A percentile compares a stretch with the other conserved stretches of the same genome.
These are phyloP conservation scores for Plebejus argus DNA, from an alignment of 2,888 invertebrate genomes.

Conservation along the genomic window DNA sequence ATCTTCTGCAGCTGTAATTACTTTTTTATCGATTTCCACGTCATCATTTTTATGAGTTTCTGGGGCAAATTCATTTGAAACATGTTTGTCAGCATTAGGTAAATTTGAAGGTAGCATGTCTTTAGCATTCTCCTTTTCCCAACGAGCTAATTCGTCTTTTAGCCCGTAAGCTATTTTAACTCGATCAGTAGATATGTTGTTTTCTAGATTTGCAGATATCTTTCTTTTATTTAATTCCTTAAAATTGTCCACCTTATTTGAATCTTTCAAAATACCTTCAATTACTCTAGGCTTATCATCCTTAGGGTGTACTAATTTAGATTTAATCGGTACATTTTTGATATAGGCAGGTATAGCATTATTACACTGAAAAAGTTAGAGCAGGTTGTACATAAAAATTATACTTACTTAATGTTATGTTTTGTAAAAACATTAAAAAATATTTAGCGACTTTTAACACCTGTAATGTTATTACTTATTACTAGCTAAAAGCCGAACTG, in stretches of 20 bases:
- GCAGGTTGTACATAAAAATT: neutral
- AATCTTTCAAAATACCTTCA: conserved; percentile 52
- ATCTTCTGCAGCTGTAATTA: neutral
- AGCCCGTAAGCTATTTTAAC: conserved; percentile 6
- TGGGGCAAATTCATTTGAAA: neutral
- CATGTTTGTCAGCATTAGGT: neutral
- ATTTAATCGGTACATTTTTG: conserved; percentile 38
- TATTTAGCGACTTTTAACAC: no score
- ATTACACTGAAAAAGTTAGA: conserved; percentile 19
- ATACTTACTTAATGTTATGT: neutral
- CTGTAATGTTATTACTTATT: no score
- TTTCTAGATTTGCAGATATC: neutral
- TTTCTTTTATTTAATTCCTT: neutral
- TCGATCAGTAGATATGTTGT: neutral
- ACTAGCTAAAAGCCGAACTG: no score
- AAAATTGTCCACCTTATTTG: conserved; percentile 8
- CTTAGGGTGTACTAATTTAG: conserved; percentile 34
- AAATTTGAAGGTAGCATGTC: neutral
- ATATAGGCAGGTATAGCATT: conserved; percentile 35
- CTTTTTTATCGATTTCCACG: neutral
- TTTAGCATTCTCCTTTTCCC: neutral
- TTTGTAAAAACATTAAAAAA: no score
- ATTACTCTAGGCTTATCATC: conserved; percentile 55
- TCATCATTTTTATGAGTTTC: neutral
- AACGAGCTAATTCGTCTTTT: neutral